phyloP scores from a whole-genome alignment of 2,888 invertebrate genomes.

The Tridacna crocea region DNA sequence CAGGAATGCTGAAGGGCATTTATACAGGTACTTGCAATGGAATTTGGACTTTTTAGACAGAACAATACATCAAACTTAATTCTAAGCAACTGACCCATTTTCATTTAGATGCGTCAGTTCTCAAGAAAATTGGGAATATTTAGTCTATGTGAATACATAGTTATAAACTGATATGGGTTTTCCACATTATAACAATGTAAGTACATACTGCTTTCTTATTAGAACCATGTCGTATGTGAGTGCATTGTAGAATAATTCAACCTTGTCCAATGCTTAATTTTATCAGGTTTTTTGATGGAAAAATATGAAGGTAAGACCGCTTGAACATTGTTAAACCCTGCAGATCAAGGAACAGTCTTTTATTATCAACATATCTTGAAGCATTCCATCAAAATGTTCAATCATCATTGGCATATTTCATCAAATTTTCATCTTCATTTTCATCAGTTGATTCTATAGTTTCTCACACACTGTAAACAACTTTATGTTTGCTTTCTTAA shows the following conservation, averaged over 20 bases:
- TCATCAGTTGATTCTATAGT: neutral
- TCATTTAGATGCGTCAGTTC: no score
- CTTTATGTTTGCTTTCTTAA: no score
- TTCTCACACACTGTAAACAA: no score
- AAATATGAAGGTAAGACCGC: constrained; percentile 61
- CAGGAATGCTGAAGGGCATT: no score
- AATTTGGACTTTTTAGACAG: no score
- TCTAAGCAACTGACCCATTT: no score
- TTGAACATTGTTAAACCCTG: constrained; percentile 68
- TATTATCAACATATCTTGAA: constrained; percentile 63
- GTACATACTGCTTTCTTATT: constrained; percentile 22
- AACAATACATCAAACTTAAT: no score
- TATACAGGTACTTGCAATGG: no score
- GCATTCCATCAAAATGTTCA: constrained; percentile 29
- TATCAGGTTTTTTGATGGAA: constrained; percentile 67
- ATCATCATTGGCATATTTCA: constrained; percentile 37
- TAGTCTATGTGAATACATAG: no score
- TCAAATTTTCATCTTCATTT: constrained; percentile 19
- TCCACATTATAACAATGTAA: neutral
- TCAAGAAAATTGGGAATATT: no score
- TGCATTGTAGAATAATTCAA: constrained; percentile 52
- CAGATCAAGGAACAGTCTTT: constrained; percentile 56
- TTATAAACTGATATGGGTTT: no score
- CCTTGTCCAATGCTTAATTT: constrained; percentile 63
- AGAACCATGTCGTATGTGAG: constrained; percentile 1